phyloP scores from a whole-genome alignment of 2,888 invertebrate genomes.

The Macrophya annulata region DNA sequence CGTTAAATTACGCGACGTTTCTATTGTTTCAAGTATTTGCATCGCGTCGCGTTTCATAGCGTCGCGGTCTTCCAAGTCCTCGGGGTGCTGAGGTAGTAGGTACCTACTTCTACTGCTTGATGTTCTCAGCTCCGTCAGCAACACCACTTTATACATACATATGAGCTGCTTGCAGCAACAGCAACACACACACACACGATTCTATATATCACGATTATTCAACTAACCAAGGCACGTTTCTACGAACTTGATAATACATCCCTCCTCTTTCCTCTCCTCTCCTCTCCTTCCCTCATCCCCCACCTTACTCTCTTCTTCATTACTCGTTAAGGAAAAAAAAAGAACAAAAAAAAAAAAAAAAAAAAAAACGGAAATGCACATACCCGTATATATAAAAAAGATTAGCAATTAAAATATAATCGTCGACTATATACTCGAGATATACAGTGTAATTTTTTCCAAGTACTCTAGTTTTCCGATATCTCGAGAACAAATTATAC shows the following conservation, averaged over 20 bases:
- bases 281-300: background rate
- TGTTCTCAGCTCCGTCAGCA: slow-evolving; percentile 36
- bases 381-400: too few relatives aligned
- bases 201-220: background rate
- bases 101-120: too few relatives aligned
- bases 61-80: background rate
- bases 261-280: too few relatives aligned
- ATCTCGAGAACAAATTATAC: too few relatives aligned
- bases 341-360: background rate
- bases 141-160: background rate
- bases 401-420: background rate
- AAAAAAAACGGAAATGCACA: background rate
- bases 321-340: background rate
- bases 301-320: background rate
- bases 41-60: background rate
- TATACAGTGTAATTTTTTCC: too few relatives aligned
- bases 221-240: slow-evolving; percentile 27
- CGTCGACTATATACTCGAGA: background rate
- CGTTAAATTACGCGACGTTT: slow-evolving; percentile 1
- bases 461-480: too few relatives aligned
- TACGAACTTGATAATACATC: slow-evolving; percentile 14
- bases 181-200: background rate
- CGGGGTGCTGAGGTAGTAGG: background rate
- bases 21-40: background rate
- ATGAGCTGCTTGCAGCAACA: too few relatives aligned